Base-by-base conservation (phyloP, 2,797 vertebrate genomes). In the Eulemur coronatus region DNA sequence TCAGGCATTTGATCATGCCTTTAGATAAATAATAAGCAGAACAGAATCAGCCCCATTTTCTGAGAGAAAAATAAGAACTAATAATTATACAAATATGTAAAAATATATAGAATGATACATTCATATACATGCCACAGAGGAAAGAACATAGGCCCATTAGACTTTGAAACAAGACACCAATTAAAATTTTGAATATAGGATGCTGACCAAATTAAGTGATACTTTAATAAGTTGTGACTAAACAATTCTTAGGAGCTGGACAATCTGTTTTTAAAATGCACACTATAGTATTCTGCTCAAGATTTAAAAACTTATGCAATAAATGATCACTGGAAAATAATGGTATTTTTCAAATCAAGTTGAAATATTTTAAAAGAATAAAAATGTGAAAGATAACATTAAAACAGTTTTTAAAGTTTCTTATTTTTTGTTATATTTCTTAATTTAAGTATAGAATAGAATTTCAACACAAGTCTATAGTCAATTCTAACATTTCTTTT, bases 401-500 rank as follows among this genome's bases (percentile, higher is more conserved):
- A 61, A 94, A 86, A 70, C 5, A 1, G 18, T 63, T 78, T 73
- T 97, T 96, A 26, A 95, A 95, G 80, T 46, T 20, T 63, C 7
- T 85, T n/a, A 26, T 28, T 46, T 87, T 94, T 94, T 41, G 33
- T 55, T 94, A 41, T 76, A 91, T 67, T 96, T 73, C 70, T 90
- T 91, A 96, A 85, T 97, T 76, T 92, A 95, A 91, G 22, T 84
- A 76, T 3, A 95, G 55, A 90, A 75, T 1, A 13, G 1, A 97
- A 82, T 28, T 95, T 95, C 80, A 97, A 73, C 50, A 94, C 35
- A 93, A 28, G 14, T 41, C 41, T 95, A 63, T 59, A 61, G 1
- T 94, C 4, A 72, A 89, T 78, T 78, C 33, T 84, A 89, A 91
- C 28, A 93, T 85, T 79, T 94, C 12, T 95, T 96, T 97, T 80